Conservation (phyloP, 2,888 invertebrate genomes). For the Plutella xylostella region DNA sequence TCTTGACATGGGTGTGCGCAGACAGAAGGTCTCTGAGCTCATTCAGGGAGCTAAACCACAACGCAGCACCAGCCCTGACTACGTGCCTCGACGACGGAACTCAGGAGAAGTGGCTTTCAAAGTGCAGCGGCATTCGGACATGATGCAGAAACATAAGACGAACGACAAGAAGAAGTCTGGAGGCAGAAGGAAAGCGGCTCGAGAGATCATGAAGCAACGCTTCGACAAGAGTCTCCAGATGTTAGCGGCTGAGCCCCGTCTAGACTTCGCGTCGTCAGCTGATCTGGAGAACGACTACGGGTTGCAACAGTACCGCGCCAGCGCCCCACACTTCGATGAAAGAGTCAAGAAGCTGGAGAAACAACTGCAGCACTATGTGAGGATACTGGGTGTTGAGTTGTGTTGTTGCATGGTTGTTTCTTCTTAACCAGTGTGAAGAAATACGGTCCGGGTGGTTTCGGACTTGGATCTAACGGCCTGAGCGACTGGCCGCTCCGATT, state of each 20-base stretch:
- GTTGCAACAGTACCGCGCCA: constrained; percentile 86
- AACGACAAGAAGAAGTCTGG: constrained; percentile 35
- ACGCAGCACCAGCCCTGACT: constrained; percentile 21
- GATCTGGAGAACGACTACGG: constrained; percentile 85
- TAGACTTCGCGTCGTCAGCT: constrained; percentile 67
- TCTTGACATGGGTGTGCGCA: constrained; percentile 43
- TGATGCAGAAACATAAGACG: constrained; percentile 79
- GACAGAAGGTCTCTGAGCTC: constrained; percentile 41
- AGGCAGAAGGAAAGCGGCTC: constrained; percentile 41
- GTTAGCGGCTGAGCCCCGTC: constrained; percentile 81
- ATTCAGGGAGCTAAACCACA: constrained; percentile 23
- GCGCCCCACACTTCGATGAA: constrained; percentile 86
- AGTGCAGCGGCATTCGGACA: constrained; percentile 80
- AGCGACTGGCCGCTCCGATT: no score
- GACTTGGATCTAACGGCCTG: no score
- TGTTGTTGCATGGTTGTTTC: constrained; percentile 42
- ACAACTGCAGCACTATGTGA: constrained; percentile 60
- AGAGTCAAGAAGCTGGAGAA: constrained; percentile 82
- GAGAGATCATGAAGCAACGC: constrained; percentile 80
- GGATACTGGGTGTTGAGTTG: constrained; percentile 30
- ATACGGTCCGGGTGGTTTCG: no score
- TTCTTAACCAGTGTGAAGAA: no score
- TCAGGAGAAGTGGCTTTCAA: constrained; percentile 59
- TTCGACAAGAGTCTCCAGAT: constrained; percentile 90
- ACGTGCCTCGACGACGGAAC: constrained; percentile 27